Conservation (phyloP, 2,888 invertebrate genomes). For the Oscheius sp. region DNA sequence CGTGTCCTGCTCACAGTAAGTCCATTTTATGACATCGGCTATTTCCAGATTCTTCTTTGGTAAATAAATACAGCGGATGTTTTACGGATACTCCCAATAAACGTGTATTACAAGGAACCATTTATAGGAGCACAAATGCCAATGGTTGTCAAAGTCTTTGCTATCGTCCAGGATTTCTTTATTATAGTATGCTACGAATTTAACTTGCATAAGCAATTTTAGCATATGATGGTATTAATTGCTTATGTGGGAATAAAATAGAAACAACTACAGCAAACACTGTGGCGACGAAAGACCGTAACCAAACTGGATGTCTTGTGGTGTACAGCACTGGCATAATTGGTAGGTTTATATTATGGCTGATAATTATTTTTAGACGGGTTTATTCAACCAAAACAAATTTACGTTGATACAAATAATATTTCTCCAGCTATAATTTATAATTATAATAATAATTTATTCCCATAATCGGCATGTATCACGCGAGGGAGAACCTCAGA, state of each 20-base stretch:
- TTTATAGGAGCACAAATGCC: constrained; percentile 84
- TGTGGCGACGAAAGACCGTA: constrained; percentile 75
- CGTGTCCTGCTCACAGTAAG: constrained; percentile 57
- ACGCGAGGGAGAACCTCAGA: too few species aligned
- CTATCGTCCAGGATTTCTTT: constrained; percentile 90
- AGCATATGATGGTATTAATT: constrained; percentile 76
- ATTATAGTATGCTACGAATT: constrained; percentile 79
- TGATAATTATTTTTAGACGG: background rate
- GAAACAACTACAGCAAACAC: constrained; percentile 78
- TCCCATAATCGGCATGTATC: too few species aligned
- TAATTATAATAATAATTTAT: too few species aligned
- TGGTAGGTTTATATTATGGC: constrained; percentile 3
- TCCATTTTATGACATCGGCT: background rate
- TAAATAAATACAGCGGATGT: constrained; percentile 85
- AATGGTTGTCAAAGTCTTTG: constrained; percentile 86
- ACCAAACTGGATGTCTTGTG: too few species aligned
- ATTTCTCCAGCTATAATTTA: background rate
- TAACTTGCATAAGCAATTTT: background rate
- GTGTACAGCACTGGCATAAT: constrained; percentile 85
- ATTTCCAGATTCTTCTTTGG: constrained; percentile 46
- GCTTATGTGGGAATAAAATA: constrained; percentile 89
- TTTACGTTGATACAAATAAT: background rate
- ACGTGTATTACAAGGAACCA: constrained; percentile 81
- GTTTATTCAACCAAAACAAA: background rate
- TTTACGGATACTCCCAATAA: constrained; percentile 86